Evolutionary conservation across 2,888 invertebrate species (phyloP).

Genomic region (Drosophila macrospina): DNA sequence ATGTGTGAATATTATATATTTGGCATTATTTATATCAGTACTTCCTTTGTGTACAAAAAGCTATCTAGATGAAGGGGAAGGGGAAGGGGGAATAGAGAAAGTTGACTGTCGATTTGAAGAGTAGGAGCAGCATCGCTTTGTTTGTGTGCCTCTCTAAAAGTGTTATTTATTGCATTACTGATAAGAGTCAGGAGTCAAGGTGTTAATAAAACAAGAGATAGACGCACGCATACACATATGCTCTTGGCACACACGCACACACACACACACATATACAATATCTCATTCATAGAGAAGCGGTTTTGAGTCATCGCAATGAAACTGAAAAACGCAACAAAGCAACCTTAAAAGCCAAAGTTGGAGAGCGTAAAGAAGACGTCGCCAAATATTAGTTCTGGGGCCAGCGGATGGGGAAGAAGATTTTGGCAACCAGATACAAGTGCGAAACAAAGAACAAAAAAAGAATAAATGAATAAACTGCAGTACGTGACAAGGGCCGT

Average conservation of each 20-base stretch:
- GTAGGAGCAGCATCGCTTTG: slow-evolving; percentile 7
- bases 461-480: slow-evolving; percentile 28
- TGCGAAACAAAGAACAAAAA: slow-evolving; percentile 44
- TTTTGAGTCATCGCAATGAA: slow-evolving; percentile 48
- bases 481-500: slow-evolving; percentile 43
- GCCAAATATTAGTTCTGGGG: no score
- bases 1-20: not conserved
- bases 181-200: slow-evolving; percentile 48
- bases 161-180: slow-evolving; percentile 30
- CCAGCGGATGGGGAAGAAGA: not conserved
- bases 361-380: slow-evolving; percentile 5
- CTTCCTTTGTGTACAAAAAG: not conserved
- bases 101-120: slow-evolving; percentile 3
- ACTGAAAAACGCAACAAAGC: slow-evolving; percentile 14
- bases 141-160: slow-evolving; percentile 11
- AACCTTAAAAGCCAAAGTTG: slow-evolving; percentile 21
- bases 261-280: slow-evolving; percentile 1
- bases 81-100: no score
- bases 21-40: not conserved
- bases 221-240: no score
- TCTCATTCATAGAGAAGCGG: slow-evolving; percentile 35
- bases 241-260: not conserved
- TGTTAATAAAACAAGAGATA: slow-evolving; percentile 41
- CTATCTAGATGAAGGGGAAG: not conserved
- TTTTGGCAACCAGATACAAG: slow-evolving; percentile 22